Conservation (phyloP, 2,113 vertebrate genomes). For the Erythrocercus mccallii region DNA sequence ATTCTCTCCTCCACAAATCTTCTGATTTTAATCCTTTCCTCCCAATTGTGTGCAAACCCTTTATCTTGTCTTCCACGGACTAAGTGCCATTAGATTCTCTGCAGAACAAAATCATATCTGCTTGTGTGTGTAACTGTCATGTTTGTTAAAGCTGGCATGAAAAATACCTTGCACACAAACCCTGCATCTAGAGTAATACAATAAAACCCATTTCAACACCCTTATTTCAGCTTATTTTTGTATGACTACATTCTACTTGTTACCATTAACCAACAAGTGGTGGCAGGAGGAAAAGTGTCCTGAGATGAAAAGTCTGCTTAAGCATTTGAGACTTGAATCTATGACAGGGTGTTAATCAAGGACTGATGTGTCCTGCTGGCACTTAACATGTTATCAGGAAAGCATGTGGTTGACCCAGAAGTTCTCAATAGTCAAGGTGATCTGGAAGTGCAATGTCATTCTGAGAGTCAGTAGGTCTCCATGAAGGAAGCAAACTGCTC, state of each 20-base stretch:
- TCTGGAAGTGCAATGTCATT: not conserved
- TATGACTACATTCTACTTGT: not conserved
- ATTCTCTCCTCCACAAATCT: not conserved
- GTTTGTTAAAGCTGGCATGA: not conserved
- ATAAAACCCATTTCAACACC: not conserved
- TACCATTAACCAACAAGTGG: not conserved
- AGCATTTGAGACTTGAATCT: not conserved
- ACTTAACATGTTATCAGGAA: not conserved
- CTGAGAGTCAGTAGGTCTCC: not conserved
- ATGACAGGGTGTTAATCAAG: accelerated
- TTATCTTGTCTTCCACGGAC: not conserved
- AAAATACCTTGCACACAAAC: not conserved
- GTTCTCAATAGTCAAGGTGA: not conserved
- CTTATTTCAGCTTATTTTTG: not conserved
- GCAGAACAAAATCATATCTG: not conserved
- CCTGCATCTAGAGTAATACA: not conserved
- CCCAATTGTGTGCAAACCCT: not conserved
- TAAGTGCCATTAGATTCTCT: not conserved
- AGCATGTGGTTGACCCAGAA: not conserved
- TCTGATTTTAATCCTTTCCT: not conserved
- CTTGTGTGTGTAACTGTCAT: not conserved
- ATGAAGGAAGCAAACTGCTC: not conserved
- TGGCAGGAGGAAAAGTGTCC: not conserved
- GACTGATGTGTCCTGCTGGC: not conserved
- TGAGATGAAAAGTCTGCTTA: not conserved